phyloP scores from a whole-genome alignment of 2,797 vertebrate genomes.

The Sebastes itinus region DNA sequence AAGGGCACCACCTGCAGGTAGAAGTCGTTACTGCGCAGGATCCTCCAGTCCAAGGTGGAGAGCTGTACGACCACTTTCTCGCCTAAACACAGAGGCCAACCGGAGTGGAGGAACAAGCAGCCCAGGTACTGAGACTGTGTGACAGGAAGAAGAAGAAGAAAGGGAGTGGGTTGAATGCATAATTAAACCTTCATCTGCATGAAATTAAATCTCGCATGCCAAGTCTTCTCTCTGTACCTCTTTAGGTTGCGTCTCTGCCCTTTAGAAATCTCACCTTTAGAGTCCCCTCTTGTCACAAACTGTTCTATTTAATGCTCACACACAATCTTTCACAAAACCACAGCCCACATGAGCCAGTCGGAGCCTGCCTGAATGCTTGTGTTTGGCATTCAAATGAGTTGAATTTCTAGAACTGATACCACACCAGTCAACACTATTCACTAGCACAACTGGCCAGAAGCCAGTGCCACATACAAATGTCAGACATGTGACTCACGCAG shows the following conservation, averaged over 20 bases:
- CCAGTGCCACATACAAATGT: constrained; percentile 35
- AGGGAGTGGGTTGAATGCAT: background rate
- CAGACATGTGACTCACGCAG: constrained; percentile 61
- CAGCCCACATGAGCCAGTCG: background rate
- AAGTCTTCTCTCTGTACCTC: background rate
- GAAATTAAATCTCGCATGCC: background rate
- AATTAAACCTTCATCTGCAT: background rate
- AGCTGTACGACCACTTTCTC: constrained; percentile 92
- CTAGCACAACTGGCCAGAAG: constrained; percentile 28
- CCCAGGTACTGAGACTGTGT: constrained; percentile 91
- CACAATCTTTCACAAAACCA: constrained; percentile 16
- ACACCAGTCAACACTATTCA: constrained; percentile 39
- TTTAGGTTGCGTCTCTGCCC: background rate
- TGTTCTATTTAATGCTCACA: background rate
- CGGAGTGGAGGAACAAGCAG: constrained; percentile 92
- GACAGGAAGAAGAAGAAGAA: background rate
- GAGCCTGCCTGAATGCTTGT: background rate
- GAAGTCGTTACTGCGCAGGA: constrained; percentile 90
- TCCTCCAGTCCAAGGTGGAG: constrained; percentile 92
- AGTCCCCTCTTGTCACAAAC: background rate
- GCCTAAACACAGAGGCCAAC: constrained; percentile 91
- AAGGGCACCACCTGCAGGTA: constrained; percentile 95
- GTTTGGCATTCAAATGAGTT: constrained; percentile 20
- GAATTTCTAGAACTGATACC: constrained; percentile 56
- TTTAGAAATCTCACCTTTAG: background rate